Base-by-base conservation (phyloP, 2,797 vertebrate genomes). In the Spatula clypeata region DNA sequence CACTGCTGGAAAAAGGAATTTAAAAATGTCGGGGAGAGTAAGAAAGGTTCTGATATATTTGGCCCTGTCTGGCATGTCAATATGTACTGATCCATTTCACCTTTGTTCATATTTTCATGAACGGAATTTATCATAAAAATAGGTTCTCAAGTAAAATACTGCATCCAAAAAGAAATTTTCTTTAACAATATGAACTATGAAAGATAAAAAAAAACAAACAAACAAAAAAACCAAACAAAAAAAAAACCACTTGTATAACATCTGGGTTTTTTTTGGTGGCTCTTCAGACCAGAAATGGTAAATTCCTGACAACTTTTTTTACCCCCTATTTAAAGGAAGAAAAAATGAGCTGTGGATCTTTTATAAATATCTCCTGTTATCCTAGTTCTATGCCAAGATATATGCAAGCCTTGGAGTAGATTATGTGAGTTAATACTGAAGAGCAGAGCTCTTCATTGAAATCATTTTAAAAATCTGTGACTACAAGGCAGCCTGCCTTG, bases 161-260 rank as follows among this genome's bases (percentile, higher is more conserved):
- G 14, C 3, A 2, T n/a, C 17, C 17, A n/a, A 31, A 34, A 69
- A 54, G 8, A 42, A 8, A 4, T 8, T 23, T 54, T 74, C 29
- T 61, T 4, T 44, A n/a, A 42, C 18, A 2, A 29, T 23, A n/a
- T 0, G 1, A 4, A 8, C 24, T 61, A 1, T 12, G 71, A 61
- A 6, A 32, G 5, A 10, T 19, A 11, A 55, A 31, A 55, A 55
- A n/a, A 11, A 19, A 31, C 31, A 54, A 5, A 9, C 51, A 3
- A 0, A 18, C 5, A 9, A 55, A 2, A 0, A 18, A 40, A 34
- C 34, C 4, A n/a, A 55, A 55, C 20, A 12, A 20, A n/a, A n/a
- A n/a, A 6, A 9, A 51, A 3, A 0, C 13, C 24, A 32, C 13
- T 64, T 64, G 12, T 32, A 14, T 16, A 19, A 19, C 1, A 24